Evolutionary conservation across 2,797 vertebrate species (phyloP), one percentile per base, ranked within the genome.

Genomic region (Phataginus tetradactyla): DNA sequence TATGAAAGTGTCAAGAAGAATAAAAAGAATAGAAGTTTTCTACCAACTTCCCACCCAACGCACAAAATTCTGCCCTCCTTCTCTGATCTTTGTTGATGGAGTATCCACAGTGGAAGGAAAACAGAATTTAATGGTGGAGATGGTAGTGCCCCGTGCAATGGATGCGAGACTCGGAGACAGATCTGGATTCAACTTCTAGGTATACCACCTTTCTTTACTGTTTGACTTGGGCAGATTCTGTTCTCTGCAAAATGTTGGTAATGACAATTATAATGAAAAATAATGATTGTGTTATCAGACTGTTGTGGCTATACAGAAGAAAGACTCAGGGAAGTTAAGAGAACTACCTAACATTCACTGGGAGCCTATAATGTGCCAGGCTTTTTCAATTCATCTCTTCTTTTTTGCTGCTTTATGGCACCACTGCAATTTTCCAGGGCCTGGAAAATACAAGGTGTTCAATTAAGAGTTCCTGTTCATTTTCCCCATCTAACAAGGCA

Each of bases 361-460:
- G 3, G 37, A 49, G 13, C 23, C 8, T 74, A 55, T 23, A 81
- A 32, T 2, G 12, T 77, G n/a, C 23, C 10, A 80, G 34, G 25
- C n/a, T 75, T 21, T 85, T 94, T 86, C 69, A 81, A 81, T 86
- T 86, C 7, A 11, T 94, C 39, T 86, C 86, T 90, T 91, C 39
- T 77, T 91, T 86, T 37, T 77, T 39, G 39, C 37, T 86, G 23
- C 55, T 87, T 18, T 90, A n/a, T 63, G 45, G 29, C 49, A 23
- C 51, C 79, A 49, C 49, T 59, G 86, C 53, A 12, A 45, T 45
- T 45, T 45, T 78, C 23, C 37, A 17, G 29, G 49, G 66, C 81
- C 90, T 91, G 15, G 59, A 95, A 95, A 91, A 92, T 23, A 95
- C 59, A 96, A 97, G 96, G 93, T 97, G 94, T 77, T 96, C 86